Evolutionary conservation across 2,113 vertebrate species (phyloP).

Genomic region (Leuciscus idus): DNA sequence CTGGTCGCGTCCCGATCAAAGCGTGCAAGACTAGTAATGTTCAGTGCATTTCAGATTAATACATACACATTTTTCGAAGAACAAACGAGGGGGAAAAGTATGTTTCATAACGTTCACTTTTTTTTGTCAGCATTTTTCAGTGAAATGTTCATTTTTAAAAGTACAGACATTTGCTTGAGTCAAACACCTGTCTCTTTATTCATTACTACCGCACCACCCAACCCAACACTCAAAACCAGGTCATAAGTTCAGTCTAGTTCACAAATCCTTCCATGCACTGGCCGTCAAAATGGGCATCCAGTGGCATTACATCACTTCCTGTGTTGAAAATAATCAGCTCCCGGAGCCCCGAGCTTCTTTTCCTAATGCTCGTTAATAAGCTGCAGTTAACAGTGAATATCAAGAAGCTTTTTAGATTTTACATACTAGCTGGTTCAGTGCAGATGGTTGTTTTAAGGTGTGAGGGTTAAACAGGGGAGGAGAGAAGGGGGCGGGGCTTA

Average conservation of each 20-base stretch:
- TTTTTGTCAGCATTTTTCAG: conserved; percentile 26
- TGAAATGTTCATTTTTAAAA: conserved; percentile 54
- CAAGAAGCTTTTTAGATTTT: conserved; percentile 69
- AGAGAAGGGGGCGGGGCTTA: not conserved
- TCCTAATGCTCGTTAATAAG: conserved; percentile 68
- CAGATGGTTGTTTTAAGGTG: conserved; percentile 59
- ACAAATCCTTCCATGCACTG: conserved; percentile 60
- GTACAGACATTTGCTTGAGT: conserved; percentile 70
- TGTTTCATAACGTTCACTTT: conserved; percentile 17
- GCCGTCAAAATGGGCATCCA: conserved; percentile 47
- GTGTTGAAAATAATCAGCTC: conserved; percentile 37
- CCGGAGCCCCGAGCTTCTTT: conserved; percentile 44
- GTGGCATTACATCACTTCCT: conserved; percentile 60
- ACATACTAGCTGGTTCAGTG: conserved; percentile 77
- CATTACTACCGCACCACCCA: conserved; percentile 31
- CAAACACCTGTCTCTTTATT: conserved; percentile 47
- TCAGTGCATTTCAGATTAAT: conserved; percentile 74
- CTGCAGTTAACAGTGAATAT: conserved; percentile 74
- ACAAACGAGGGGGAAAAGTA: not conserved
- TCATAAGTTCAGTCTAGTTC: conserved; percentile 79
- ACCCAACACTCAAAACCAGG: conserved; percentile 65
- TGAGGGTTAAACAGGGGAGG: conserved; percentile 52
- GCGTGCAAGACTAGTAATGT: conserved; percentile 46
- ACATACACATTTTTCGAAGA: conserved; percentile 50
- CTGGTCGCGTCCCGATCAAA: conserved; percentile 64